Evolutionary conservation across 2,113 vertebrate species (phyloP).

Genomic region (Ifrita kowaldi): DNA sequence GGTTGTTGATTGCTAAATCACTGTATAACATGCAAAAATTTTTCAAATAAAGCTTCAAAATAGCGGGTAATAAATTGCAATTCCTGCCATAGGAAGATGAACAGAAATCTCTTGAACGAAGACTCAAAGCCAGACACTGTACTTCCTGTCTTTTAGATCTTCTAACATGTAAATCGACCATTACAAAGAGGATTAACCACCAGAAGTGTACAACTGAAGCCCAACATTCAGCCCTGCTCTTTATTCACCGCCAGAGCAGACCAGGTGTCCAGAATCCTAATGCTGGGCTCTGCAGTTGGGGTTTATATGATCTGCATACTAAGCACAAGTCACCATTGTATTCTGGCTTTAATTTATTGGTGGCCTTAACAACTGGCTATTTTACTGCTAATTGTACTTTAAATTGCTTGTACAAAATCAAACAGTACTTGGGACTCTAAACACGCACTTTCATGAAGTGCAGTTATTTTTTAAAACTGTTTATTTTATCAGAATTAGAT

Average conservation of each 20-base stretch:
- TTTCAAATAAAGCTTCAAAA: slow-evolving; percentile 50
- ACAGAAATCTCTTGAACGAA: slow-evolving; percentile 64
- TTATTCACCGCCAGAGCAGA: slow-evolving; percentile 52
- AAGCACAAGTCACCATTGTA: slow-evolving; percentile 73
- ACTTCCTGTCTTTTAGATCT: slow-evolving; percentile 82
- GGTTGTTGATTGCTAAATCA: not conserved
- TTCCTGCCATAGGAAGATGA: slow-evolving; percentile 60
- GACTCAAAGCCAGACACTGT: slow-evolving; percentile 73
- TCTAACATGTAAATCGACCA: slow-evolving; percentile 78
- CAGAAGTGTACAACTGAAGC: slow-evolving; percentile 69
- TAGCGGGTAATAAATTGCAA: slow-evolving; percentile 41
- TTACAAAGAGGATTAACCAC: slow-evolving; percentile 81
- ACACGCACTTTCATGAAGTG: not conserved
- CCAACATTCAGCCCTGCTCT: slow-evolving; percentile 67
- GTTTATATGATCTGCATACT: slow-evolving; percentile 72
- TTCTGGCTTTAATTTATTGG: slow-evolving; percentile 69
- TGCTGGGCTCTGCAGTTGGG: slow-evolving; percentile 60
- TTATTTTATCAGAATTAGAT: not conserved
- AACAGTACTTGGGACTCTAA: slow-evolving; percentile 21
- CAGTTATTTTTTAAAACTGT: not conserved
- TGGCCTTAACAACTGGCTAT: slow-evolving; percentile 66
- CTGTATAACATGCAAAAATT: not conserved
- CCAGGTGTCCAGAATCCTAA: slow-evolving; percentile 80
- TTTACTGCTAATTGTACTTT: slow-evolving; percentile 60
- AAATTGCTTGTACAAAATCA: slow-evolving; percentile 64